Percentiles rank a stretch among this genome's conserved stretches.
Conservation (phyloP, 2,113 vertebrate species). For the Actinemys pallida region DNA sequence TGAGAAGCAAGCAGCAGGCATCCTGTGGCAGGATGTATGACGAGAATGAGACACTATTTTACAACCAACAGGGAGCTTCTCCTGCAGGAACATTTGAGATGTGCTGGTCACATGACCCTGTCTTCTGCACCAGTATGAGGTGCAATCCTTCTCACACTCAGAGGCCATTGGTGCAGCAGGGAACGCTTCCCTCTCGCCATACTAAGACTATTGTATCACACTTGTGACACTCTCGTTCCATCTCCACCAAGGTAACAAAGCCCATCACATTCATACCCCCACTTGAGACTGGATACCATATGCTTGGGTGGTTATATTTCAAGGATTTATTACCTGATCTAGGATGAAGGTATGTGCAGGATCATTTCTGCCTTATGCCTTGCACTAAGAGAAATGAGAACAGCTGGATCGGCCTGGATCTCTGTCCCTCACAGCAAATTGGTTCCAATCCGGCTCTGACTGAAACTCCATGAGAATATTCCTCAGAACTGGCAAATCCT, state of each 20-base stretch:
- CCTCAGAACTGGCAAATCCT: neutral
- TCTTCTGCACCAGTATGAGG: neutral
- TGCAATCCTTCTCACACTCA: neutral
- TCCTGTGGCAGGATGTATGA: neutral
- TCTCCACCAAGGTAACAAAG: neutral
- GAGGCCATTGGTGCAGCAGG: neutral
- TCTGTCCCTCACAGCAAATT: neutral
- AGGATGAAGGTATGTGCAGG: neutral
- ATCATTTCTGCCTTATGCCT: neutral
- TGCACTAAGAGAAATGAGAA: neutral
- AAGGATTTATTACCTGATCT: neutral
- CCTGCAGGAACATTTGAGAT: neutral
- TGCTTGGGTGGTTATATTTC: neutral
- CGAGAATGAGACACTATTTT: fast-evolving
- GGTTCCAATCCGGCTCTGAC: neutral
- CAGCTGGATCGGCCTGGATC: neutral
- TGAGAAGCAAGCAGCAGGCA: neutral
- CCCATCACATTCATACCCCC: neutral
- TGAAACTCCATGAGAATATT: neutral
- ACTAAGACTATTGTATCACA: neutral
- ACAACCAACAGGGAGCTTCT: neutral
- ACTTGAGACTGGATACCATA: neutral
- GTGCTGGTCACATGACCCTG: neutral
- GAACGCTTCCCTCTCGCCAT: neutral
- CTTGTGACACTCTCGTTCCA: neutral